Base-by-base conservation (phyloP, 2,888 invertebrate genomes). In the Caenorhabditis angaria region DNA sequence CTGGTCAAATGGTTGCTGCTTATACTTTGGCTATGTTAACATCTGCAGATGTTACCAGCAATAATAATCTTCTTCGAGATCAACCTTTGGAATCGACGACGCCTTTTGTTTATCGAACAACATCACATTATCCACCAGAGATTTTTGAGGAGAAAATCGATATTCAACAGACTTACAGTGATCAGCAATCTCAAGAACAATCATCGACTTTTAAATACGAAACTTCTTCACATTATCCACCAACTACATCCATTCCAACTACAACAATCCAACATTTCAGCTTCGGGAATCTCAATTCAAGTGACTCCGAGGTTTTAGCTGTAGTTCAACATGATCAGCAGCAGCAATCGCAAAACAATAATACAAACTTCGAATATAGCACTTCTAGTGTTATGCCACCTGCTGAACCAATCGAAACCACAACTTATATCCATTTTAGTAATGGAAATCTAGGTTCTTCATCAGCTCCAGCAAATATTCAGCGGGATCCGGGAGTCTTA, bases 371-470 rank as follows among this genome's bases (percentile, higher is more conserved):
- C n/a, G 59, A 60, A 54, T 73, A 73, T 53, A 41, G 56, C 22
- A 73, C 73, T 25, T 73, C 73, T 10, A 69, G 60, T 61, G 65
- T 69, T 28, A 65, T 70, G 63, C 66, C 78, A 27, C 70, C 64
- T 14, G 60, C 60, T 18, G 56, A 47, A 24, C 61, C 75, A 10
- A 70, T 70, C 50, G 73, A 70, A 51, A 73, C 76, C 50, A 73
- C 73, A 2, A 76, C 78, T 10, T 60, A 60, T 51, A 56, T 24
- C 8, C 78, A 78, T 54, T 78, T 78, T 51, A 78, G 78, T 27
- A 73, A 75, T 32, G 78, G 78, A 53, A 78, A 78, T 60, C 24
- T 75, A 12, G 61, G 51, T 28, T 18, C 41, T 27, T 27, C 60
- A 35, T n/a, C 51, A 1, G 48, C 48, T 25, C 8, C 55, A 18